phyloP scores from a whole-genome alignment of 2,113 vertebrate species.

The Caranx ignobilis region DNA sequence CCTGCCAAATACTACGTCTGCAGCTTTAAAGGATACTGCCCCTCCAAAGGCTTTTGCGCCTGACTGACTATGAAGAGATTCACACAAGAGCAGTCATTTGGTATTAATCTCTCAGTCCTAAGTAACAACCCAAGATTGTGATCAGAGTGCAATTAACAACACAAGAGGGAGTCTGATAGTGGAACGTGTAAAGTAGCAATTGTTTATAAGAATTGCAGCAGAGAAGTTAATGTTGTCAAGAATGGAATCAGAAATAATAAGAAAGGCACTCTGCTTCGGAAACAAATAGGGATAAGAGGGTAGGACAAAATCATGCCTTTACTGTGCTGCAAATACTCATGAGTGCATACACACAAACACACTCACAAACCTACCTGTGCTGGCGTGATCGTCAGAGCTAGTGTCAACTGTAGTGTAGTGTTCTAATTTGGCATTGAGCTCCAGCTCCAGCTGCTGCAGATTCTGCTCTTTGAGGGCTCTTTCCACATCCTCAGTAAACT shows the following conservation, averaged over 20 bases:
- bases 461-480: constrained; percentile 86
- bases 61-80: constrained; percentile 37
- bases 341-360: constrained; percentile 6
- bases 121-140: constrained; percentile 27
- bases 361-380: constrained; percentile 79
- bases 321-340: not conserved
- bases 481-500: constrained; percentile 96
- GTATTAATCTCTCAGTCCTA: constrained; percentile 30
- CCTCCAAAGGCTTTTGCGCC: constrained; percentile 27
- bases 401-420: constrained; percentile 91
- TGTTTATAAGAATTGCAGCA: constrained; percentile 8
- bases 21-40: constrained; percentile 17
- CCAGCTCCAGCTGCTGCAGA: constrained; percentile 90
- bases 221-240: constrained; percentile 1
- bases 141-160: constrained; percentile 35
- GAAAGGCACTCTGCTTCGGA: not conserved
- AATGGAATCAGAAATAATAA: constrained; percentile 12
- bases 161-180: constrained; percentile 10
- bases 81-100: constrained; percentile 34
- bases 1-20: constrained; percentile 22
- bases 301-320: not conserved
- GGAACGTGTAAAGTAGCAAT: constrained; percentile 9
- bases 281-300: not conserved
- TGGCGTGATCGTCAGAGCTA: constrained; percentile 80
- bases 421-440: constrained; percentile 91